A percentile compares a stretch with the other conserved stretches of the same genome.
Evolutionary conservation across 2,888 invertebrate species (phyloP).

Genomic region (Anagyrus pseudococci): DNA sequence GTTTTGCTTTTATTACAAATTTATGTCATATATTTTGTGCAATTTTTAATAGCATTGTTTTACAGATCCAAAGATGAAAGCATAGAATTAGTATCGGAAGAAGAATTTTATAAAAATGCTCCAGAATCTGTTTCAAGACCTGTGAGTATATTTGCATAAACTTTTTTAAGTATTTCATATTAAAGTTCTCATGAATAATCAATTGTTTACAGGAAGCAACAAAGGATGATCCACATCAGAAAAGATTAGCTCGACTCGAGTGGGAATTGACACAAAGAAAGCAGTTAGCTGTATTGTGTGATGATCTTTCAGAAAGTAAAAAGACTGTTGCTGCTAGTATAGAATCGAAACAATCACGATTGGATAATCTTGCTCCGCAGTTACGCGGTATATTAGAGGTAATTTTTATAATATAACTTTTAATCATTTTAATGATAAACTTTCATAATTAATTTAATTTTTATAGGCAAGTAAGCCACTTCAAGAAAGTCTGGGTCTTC

Average conservation of each 20-base stretch:
- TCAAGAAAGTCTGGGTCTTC: constrained; percentile 85
- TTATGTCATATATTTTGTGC: constrained; percentile 7
- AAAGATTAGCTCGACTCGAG: constrained; percentile 84
- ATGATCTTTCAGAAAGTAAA: constrained; percentile 77
- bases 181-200: neutral
- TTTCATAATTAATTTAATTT: constrained; percentile 44
- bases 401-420: too few relatives aligned
- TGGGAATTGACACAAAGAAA: constrained; percentile 92
- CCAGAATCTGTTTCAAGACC: constrained; percentile 73
- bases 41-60: neutral
- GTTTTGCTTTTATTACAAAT: constrained; percentile 45
- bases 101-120: constrained; percentile 84
- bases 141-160: constrained; percentile 62
- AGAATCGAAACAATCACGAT: constrained; percentile 75
- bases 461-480: constrained; percentile 86
- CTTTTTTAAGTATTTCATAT: neutral
- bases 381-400: constrained; percentile 73
- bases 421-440: neutral
- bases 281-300: constrained; percentile 78
- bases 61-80: constrained; percentile 88
- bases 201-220: constrained; percentile 68
- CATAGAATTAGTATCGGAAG: constrained; percentile 84
- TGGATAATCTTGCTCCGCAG: constrained; percentile 84
- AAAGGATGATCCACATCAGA: constrained; percentile 76
- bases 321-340: constrained; percentile 79